Evolutionary conservation across 2,797 vertebrate genomes (phyloP).

Genomic region (Cuculus canorus): DNA sequence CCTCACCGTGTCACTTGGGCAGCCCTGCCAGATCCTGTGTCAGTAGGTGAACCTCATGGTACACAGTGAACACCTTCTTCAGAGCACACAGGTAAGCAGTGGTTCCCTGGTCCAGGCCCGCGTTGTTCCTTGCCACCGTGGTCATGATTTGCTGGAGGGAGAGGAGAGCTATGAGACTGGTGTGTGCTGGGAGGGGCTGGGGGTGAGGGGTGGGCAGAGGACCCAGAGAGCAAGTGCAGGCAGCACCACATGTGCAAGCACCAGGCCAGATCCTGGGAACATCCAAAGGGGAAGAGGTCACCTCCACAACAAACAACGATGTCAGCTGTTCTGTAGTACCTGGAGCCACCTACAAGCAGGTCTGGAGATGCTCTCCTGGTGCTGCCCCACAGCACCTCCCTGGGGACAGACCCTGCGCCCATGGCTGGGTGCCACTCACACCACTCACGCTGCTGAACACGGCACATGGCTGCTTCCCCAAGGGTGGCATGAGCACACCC

Average conservation of each 20-base stretch:
- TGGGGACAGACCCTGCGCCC: not conserved
- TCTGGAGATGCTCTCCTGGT: not conserved
- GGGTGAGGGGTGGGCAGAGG: not conserved
- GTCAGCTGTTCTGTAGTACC: not conserved
- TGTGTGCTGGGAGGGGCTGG: not conserved
- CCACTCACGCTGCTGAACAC: not conserved
- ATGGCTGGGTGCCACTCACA: fast-evolving
- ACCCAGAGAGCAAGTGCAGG: not conserved
- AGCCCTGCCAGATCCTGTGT: not conserved
- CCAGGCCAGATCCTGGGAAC: not conserved
- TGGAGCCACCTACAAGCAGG: not conserved
- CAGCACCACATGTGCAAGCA: not conserved
- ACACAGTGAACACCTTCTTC: conserved; percentile 83
- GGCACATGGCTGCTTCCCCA: fast-evolving
- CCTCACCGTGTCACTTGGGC: fast-evolving
- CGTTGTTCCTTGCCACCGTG: conserved; percentile 80
- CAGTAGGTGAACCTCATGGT: conserved; percentile 79
- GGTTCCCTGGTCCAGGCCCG: conserved; percentile 81
- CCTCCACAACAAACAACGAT: not conserved
- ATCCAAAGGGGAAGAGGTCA: not conserved
- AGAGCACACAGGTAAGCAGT: conserved; percentile 82
- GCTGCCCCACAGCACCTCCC: not conserved
- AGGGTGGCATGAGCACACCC: not conserved
- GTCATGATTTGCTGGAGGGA: conserved; percentile 81
- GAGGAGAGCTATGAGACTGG: not conserved